Evolutionary conservation across 92 coral and sea anemone species (phyloP), one percentile per base, ranked within the genome.

Genomic region (Montipora capitata): DNA sequence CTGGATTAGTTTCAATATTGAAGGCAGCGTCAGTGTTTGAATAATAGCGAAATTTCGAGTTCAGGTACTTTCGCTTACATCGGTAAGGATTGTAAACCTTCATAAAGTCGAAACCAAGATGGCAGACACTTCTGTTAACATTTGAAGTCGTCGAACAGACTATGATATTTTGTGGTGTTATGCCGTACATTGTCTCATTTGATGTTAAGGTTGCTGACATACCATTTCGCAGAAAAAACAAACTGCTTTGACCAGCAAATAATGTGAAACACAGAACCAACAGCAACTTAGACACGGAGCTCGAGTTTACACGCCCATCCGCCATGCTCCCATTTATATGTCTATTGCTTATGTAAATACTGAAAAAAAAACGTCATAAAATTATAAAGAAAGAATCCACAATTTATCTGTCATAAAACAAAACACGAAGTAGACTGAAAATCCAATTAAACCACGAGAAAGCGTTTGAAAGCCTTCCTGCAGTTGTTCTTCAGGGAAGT

Each of bases 21-120:
- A 74, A 74, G 12, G 8, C 79, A 40, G 79, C 79, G 59, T 74
- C 79, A 15, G 79, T 45, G 63, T 74, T 74, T 74, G 59, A 74
- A 43, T 68, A 68, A 68, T 68, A 18, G 74, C 74, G 74, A 68
- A 68, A 68, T 68, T 68, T 68, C 48, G 74, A 68, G 74, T 68
- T 68, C 6, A 35, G 12, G 42, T 9, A 7, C 74, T 68, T 68
- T 68, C 48, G 74, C 74, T 68, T 68, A 35, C 74, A 68, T 68
- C 74, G 74, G 74, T 16, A 35, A 68, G 74, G 74, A 68, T 40
- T 68, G 74, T 27, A 68, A 35, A 16, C 74, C 74, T 68, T 68
- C 48, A 40, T 68, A 40, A 35, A 68, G 48, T 16, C 42, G 40
- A 68, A 68, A 16, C 74, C 48, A 68, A 68, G 40, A 68, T 68